These are phyloP conservation scores for Danio aesculapii DNA, from an alignment of 2,797 vertebrate genomes.

Conservation along the genomic window DNA sequence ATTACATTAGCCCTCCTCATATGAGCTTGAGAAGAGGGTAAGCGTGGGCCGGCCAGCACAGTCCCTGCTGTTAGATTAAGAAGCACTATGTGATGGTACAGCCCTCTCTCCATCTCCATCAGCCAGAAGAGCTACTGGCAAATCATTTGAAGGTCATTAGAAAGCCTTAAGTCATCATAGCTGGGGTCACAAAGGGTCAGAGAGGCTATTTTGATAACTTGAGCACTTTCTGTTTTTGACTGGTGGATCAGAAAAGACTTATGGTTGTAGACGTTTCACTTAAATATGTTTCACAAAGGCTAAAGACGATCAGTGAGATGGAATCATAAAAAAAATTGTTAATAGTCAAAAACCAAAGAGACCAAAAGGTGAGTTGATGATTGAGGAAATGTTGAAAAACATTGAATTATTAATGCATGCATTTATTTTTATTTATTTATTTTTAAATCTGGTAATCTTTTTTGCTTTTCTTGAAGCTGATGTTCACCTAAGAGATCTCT, in stretches of 20 bases:
- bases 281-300: neutral
- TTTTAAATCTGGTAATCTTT: too few relatives aligned
- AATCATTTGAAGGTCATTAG: constrained; percentile 33
- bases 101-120: constrained; percentile 37
- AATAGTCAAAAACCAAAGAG: neutral
- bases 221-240: constrained; percentile 25
- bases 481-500: neutral
- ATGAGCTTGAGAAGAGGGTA: constrained; percentile 32
- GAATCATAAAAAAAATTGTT: neutral
- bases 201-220: constrained; percentile 8
- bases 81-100: constrained; percentile 49
- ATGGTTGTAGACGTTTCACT: neutral
- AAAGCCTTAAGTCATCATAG: constrained; percentile 32
- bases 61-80: constrained; percentile 64
- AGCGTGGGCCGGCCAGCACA: constrained; percentile 40
- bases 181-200: constrained; percentile 31
- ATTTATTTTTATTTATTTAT: too few relatives aligned
- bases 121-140: constrained; percentile 45
- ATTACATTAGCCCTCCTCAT: constrained; percentile 65
- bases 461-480: neutral
- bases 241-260: constrained; percentile 3
- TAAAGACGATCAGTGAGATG: neutral
- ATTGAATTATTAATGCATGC: too few relatives aligned
- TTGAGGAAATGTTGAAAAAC: neutral
- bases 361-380: constrained; percentile 7